Base-by-base conservation (phyloP, 2,888 invertebrate species). In the Phlogophora meticulosa region DNA sequence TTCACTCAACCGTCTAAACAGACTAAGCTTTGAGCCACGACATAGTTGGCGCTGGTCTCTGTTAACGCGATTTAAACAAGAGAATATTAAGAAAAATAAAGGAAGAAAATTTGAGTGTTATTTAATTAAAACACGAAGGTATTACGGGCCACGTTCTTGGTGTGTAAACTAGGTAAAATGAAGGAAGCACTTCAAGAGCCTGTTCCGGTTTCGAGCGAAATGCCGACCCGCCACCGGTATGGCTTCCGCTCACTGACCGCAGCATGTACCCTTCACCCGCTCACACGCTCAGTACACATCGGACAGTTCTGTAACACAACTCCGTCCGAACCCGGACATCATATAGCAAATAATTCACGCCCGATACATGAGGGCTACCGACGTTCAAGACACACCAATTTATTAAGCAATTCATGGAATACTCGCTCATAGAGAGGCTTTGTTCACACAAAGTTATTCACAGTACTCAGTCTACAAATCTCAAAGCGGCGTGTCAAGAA, bases 171-270 rank as follows among this genome's bases (percentile, higher is more conserved):
- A 91, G 92, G 92, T 93, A 92, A 92, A 91, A 91, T 88, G 88
- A 90, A 90, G 89, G 94, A 94, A 94, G 88, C 93, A 92, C 81
- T 83, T 83, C 88, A 90, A 92, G 90, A 76, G 88, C 80, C 76
- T 91, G 94, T 95, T 94, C 94, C 94, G 94, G 94, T 93, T 94
- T 90, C 88, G 80, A 90, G 88, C 87, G 87, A 89, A 90, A 87
- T 85, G 84, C 82, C 84, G 85, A 84, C 71, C 83, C 72, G 75
- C 85, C 84, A 82, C 76, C 80, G 76, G 72, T 92, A 90, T 80
- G 94, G 94, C 91, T 94, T 94, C 93, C 89, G 86, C 80, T 85
- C 76, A 72, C 83, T 85, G 86, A 91, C 93, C 92, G 86, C 89
- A 90, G 72, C 82, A 80, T 77, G 83, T 80, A 71, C 83, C 61